A percentile compares a stretch with the other conserved stretches of the same genome.
Evolutionary conservation across 2,888 invertebrate genomes (phyloP).

Genomic region (Drosophila conformis): DNA sequence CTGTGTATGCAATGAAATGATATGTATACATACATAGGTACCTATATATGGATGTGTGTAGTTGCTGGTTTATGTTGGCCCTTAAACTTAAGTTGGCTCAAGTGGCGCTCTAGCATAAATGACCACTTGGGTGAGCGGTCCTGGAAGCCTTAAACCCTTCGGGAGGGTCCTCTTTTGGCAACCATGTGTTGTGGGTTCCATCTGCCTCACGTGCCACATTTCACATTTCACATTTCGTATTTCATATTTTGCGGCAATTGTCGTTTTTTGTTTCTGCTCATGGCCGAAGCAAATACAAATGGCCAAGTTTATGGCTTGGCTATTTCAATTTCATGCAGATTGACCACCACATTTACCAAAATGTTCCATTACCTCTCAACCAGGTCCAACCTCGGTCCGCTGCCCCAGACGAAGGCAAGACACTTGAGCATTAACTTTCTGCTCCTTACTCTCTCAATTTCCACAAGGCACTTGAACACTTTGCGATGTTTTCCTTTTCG

Average conservation of each 20-base stretch:
- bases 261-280: constrained; percentile 53
- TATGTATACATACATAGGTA: neutral
- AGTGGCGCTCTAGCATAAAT: constrained; percentile 46
- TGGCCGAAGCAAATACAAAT: constrained; percentile 63
- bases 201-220: constrained; percentile 48
- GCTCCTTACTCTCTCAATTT: constrained; percentile 59
- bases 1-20: neutral
- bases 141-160: constrained; percentile 22
- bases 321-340: constrained; percentile 80
- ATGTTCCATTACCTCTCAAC: constrained; percentile 6
- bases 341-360: constrained; percentile 69
- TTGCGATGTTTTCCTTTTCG: constrained; percentile 13
- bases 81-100: constrained; percentile 23
- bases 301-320: constrained; percentile 76
- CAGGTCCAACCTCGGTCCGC: neutral
- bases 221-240: constrained; percentile 59
- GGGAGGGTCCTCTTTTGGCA: neutral
- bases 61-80: constrained; percentile 33
- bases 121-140: constrained; percentile 45
- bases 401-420: neutral
- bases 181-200: constrained; percentile 27
- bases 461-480: constrained; percentile 71
- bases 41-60: neutral
- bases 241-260: constrained; percentile 63
- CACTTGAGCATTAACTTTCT: constrained; percentile 57